A percentile compares a stretch with the other conserved stretches of the same genome.
Evolutionary conservation across 2,888 invertebrate species (phyloP).

Genomic region (Myopa tessellatipennis): DNA sequence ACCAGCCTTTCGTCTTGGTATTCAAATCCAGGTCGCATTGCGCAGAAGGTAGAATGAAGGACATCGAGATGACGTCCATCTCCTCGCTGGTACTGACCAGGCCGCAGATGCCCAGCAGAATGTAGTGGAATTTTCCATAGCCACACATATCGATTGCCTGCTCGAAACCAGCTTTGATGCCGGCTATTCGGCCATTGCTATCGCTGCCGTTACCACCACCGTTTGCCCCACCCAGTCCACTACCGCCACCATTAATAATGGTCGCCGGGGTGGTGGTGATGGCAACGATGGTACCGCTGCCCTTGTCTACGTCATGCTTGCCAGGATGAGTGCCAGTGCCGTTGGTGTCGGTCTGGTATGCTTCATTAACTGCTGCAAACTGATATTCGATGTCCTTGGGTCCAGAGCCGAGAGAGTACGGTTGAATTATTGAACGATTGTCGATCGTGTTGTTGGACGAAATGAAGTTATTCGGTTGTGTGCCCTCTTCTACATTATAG

Average conservation of each 20-base stretch:
- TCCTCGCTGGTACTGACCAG: slow-evolving; percentile 95
- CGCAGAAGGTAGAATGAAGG: slow-evolving; percentile 92
- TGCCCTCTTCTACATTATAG: slow-evolving; percentile 90
- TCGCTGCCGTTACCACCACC: slow-evolving; percentile 49
- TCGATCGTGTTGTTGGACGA: slow-evolving; percentile 64
- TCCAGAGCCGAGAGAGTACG: slow-evolving; percentile 61
- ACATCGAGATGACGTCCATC: slow-evolving; percentile 96
- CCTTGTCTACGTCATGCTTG: slow-evolving; percentile 62
- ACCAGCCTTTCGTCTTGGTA: slow-evolving; percentile 84
- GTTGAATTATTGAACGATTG: slow-evolving; percentile 64
- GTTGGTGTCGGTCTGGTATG: slow-evolving; percentile 55
- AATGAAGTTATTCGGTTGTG: slow-evolving; percentile 82
- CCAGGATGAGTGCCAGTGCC: slow-evolving; percentile 48
- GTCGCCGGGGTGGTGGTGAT: slow-evolving; percentile 33
- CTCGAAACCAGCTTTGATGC: slow-evolving; percentile 87
- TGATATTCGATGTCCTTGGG: slow-evolving; percentile 62
- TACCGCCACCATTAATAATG: slow-evolving; percentile 41
- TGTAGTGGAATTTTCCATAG: slow-evolving; percentile 81
- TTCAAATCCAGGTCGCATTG: slow-evolving; percentile 90
- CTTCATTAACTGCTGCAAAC: slow-evolving; percentile 60
- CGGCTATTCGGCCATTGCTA: slow-evolving; percentile 59
- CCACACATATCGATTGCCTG: slow-evolving; percentile 87
- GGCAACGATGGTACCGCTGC: slow-evolving; percentile 47
- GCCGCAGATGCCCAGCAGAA: slow-evolving; percentile 90
- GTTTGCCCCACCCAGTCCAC: slow-evolving; percentile 42